These are phyloP conservation scores for Holothuria leucospilota DNA, from an alignment of 53 echinoderm and acorn worm species.

Conservation along the genomic window DNA sequence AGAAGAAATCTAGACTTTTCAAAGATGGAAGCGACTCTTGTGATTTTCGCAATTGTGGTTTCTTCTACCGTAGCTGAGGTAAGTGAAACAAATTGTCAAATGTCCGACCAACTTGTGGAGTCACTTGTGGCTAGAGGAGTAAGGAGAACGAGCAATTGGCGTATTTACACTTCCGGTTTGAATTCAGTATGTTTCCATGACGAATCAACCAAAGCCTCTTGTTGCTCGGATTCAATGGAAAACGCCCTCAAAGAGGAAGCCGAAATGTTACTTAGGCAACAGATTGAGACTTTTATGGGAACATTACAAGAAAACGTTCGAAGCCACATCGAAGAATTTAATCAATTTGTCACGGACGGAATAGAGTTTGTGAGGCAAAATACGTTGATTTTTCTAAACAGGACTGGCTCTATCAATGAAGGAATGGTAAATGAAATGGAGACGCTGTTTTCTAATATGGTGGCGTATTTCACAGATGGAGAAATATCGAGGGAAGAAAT, in stretches of 20 bases:
- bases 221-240: background rate
- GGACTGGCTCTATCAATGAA: background rate
- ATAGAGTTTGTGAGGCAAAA: background rate
- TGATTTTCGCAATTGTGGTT: too few relatives aligned
- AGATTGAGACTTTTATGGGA: background rate
- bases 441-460: background rate
- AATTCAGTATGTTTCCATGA: constrained; percentile 7
- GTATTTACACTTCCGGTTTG: background rate
- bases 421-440: background rate
- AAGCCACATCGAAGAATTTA: background rate
- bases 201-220: too few relatives aligned
- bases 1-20: too few relatives aligned
- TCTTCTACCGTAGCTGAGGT: too few relatives aligned
- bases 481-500: background rate
- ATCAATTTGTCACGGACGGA: background rate
- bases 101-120: too few relatives aligned
- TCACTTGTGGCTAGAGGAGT: too few relatives aligned
- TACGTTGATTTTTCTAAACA: background rate
- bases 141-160: background rate
- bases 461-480: background rate
- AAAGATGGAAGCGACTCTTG: too few relatives aligned
- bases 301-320: background rate
- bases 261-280: background rate
- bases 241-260: background rate
- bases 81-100: too few relatives aligned